Conservation (phyloP, 1,140 invertebrate species). For the Pseudomyrmex flavicornis region DNA sequence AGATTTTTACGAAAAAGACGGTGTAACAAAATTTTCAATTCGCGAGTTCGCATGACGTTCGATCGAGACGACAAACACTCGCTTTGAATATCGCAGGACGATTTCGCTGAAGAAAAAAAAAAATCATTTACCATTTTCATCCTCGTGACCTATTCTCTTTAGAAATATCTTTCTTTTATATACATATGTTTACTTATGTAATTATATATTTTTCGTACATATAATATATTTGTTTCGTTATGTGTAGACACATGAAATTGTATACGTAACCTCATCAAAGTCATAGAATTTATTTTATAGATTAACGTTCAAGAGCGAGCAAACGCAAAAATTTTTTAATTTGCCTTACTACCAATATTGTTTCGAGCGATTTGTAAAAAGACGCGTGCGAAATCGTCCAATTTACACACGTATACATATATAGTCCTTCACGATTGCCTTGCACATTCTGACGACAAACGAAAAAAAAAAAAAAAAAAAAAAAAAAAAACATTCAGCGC, state of each 20-base stretch:
- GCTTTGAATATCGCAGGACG: conserved; percentile 18
- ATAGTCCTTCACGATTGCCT: conserved; percentile 49
- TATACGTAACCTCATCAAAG: conserved; percentile 38
- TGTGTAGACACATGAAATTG: conserved; percentile 17
- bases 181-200: neutral
- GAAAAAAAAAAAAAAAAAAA: too few relatives aligned
- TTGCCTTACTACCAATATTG: neutral
- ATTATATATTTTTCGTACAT: conserved; percentile 17
- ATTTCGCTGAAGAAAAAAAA: conserved; percentile 9
- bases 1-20: neutral
- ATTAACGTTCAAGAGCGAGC: neutral
- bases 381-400: conserved; percentile 21
- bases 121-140: conserved; percentile 3
- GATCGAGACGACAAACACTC: neutral
- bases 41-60: conserved; percentile 2
- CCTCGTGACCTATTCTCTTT: conserved; percentile 11
- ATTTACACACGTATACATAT: neutral
- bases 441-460: conserved; percentile 22
- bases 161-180: neutral
- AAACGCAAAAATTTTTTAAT: conserved; percentile 2
- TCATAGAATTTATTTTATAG: neutral
- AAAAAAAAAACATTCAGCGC: neutral
- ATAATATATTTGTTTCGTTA: neutral
- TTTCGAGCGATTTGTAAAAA: conserved; percentile 31
- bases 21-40: conserved; percentile 20